Evolutionary conservation across 2,113 vertebrate genomes (phyloP), one percentile per base, ranked within the genome.

Genomic region (Sphyrna mokarran): DNA sequence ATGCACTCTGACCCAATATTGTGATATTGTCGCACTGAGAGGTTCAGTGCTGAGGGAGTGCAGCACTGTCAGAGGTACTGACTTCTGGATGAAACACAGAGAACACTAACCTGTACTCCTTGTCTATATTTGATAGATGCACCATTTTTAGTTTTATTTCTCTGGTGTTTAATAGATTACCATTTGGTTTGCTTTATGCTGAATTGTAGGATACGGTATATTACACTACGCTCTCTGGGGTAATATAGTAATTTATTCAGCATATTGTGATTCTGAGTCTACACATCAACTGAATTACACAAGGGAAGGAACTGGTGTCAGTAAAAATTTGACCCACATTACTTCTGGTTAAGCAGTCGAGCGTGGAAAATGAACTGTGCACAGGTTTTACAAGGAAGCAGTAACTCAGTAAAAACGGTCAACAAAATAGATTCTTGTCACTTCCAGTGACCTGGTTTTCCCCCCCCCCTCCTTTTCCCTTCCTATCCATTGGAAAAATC

Each of bases 281-380:
- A 95, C 69, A 95, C 11, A 23, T 70, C 69, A 95, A 95, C 68
- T 76, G 94, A 95, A 91, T 54, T 95, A 72, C 94, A 95, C 94
- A 48, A 95, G 94, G 94, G 94, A 95, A 95, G 68, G 94, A 95
- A 1, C 69, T 29, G 43, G 68, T 43, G 66, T 95, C 94, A 96
- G 69, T 93, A 96, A 96, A 95, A 96, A 89, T 95, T 96, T 96
- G 96, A 96, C 86, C 95, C 96, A 95, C 96, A 76, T 95, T 61
- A 96, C 70, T 26, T 96, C 58, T 96, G 66, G 89, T 96, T 96
- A 96, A 96, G 96, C 96, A 97, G 95, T 37, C 95, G 96, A 76
- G 95, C 8, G 58, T 83, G 63, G 93, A 90, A 96, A 96, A 95
- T 95, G 95, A 76, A 96, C 96, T 96, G 48, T 89, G 29, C 69